Conservation (phyloP, 2,797 vertebrate species). For the Labroides dimidiatus region DNA sequence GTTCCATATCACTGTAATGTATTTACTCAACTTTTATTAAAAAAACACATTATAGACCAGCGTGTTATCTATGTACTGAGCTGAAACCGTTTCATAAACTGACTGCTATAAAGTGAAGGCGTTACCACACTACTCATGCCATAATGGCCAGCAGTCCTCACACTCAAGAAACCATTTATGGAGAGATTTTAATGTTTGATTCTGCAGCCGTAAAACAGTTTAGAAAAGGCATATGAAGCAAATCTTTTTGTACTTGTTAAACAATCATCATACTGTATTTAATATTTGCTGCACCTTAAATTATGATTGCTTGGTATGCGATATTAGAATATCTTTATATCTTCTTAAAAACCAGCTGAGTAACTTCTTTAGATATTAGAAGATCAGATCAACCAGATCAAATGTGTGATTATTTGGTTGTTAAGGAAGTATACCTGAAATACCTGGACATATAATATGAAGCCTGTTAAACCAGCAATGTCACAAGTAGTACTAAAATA, state of each 20-base stretch:
- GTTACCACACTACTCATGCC: slow-evolving; percentile 9
- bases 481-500: neutral
- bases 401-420: too few species aligned
- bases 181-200: neutral
- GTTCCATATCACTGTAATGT: neutral
- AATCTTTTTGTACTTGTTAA: neutral
- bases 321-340: too few species aligned
- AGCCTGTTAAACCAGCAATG: neutral
- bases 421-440: too few species aligned
- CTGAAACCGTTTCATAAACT: neutral
- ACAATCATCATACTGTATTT: too few species aligned
- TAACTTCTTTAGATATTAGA: too few species aligned
- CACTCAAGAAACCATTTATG: neutral
- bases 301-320: too few species aligned
- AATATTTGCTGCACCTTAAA: too few species aligned
- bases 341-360: too few species aligned
- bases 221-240: neutral
- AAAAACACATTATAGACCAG: too few species aligned
- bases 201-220: neutral
- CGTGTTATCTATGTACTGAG: neutral
- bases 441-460: neutral
- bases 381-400: too few species aligned
- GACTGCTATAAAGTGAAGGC: slow-evolving; percentile 24
- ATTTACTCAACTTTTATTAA: neutral
- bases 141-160: neutral